phyloP scores from a whole-genome alignment of 1,140 invertebrate species.

The Drosophila sechellia region DNA sequence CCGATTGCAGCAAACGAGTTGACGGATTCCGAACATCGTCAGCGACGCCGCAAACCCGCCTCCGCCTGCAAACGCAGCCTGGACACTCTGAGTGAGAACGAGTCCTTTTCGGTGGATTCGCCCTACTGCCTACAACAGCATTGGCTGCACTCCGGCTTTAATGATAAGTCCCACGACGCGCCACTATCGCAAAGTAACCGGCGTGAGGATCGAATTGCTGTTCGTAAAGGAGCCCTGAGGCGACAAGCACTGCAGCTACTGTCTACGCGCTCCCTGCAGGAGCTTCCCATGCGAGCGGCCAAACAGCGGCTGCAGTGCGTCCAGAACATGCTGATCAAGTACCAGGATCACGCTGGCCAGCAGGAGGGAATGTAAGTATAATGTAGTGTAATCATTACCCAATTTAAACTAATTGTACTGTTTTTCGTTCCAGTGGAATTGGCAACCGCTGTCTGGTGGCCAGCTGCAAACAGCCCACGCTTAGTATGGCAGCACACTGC shows the following conservation, averaged over 20 bases:
- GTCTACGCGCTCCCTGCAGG: constrained; percentile 64
- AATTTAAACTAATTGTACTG: not conserved
- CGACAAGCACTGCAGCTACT: constrained; percentile 77
- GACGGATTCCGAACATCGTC: constrained; percentile 17
- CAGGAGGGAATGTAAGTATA: constrained; percentile 68
- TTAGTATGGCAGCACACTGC: constrained; percentile 93
- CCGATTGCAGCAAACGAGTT: not conserved
- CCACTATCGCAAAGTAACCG: constrained; percentile 37
- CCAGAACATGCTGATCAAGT: constrained; percentile 72
- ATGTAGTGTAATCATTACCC: not conserved
- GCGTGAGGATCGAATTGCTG: constrained; percentile 74
- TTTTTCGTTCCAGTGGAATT: constrained; percentile 36
- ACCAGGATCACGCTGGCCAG: constrained; percentile 60
- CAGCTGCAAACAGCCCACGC: constrained; percentile 81
- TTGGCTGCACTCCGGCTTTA: constrained; percentile 52
- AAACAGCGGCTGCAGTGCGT: constrained; percentile 66
- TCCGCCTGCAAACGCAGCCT: constrained; percentile 25
- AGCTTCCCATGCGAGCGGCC: constrained; percentile 62
- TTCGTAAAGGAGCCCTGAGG: constrained; percentile 60
- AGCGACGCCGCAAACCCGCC: constrained; percentile 45
- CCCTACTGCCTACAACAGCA: constrained; percentile 76
- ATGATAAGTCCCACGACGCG: constrained; percentile 28
- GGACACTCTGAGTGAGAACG: constrained; percentile 42
- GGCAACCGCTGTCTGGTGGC: constrained; percentile 64
- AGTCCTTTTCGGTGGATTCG: constrained; percentile 36